Evolutionary conservation across 2,113 vertebrate species (phyloP).

Genomic region (Madoqua kirkii): DNA sequence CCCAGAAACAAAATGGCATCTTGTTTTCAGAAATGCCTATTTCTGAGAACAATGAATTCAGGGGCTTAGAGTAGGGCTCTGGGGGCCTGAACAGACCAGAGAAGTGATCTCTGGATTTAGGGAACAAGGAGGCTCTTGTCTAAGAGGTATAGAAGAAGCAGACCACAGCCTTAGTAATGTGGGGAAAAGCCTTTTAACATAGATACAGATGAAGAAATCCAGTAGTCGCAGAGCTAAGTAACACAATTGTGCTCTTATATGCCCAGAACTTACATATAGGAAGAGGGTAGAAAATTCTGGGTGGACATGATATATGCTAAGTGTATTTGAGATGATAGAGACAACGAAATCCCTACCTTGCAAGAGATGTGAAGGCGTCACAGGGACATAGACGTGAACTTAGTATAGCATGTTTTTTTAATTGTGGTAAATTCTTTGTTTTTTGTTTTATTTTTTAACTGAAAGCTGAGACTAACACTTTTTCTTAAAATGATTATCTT

Average conservation of each 20-base stretch:
- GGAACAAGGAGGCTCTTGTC: conserved; percentile 7
- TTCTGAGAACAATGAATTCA: conserved; percentile 10
- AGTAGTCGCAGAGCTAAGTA: background rate
- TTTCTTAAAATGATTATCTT: background rate
- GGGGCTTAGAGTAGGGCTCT: background rate
- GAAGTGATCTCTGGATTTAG: conserved; percentile 1
- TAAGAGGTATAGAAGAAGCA: background rate
- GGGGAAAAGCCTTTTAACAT: background rate
- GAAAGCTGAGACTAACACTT: background rate
- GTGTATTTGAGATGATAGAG: background rate
- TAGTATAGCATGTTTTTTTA: background rate
- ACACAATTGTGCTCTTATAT: background rate
- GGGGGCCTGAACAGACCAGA: background rate
- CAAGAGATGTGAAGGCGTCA: background rate
- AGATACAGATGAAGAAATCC: background rate
- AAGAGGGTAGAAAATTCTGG: background rate
- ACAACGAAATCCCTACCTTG: background rate
- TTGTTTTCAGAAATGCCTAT: conserved; percentile 32
- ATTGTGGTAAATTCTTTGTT: background rate
- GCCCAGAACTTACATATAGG: background rate
- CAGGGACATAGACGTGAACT: background rate
- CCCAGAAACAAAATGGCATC: background rate
- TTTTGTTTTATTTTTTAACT: background rate
- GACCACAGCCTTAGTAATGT: background rate
- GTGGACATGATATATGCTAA: background rate